Base-by-base conservation (phyloP, 2,797 vertebrate genomes). In the Enteromius treurensis region DNA sequence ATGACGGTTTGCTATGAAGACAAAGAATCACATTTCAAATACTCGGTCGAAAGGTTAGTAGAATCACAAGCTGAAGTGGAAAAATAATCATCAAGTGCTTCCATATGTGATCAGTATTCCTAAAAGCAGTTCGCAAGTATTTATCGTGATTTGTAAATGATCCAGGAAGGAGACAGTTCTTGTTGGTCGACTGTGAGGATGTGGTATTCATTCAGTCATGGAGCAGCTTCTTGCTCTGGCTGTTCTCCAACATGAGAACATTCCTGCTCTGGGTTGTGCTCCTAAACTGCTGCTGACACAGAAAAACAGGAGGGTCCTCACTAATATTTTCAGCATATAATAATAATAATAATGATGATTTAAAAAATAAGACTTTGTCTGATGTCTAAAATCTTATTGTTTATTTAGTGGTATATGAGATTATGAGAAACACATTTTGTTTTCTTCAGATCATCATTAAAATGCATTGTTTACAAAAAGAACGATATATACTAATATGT, bases 231-330 rank as follows among this genome's bases (percentile, higher is more conserved):
- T 81, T 73, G 69, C 81, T 67, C 77, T 88, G 89, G 88, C 85
- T 84, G 49, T 42, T 14, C 60, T 90, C 88, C 85, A 84, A 29
- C 58, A 40, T 69, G 34, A 78, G n/a, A 85, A 79, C 85, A 89
- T 88, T 87, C 85, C 89, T 87, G 34, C 53, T 86, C 71, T 77
- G 82, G 83, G 87, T 69, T 75, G 86, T 80, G 84, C 84, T 80
- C 79, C 77, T 37, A 75, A 64, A 82, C 70, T 84, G 86, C 80
- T 86, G 82, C 73, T 79, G 80, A 85, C 84, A 49, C 75, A 58
- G 51, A 80, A 34, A 49, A 86, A 80, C 55, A 64, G 53, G 13
- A 58, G 34, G n/a, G 14, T 19, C 70, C 70, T 78, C 13, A 21
- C 70, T 32, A 29, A 64, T 34, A 76, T 62, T 19, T 70, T 15